Percentiles rank a stretch among this genome's conserved stretches.
These are phyloP conservation scores for Chlorospingus flavigularis DNA, from an alignment of 2,797 vertebrate species.

Conservation along the genomic window DNA sequence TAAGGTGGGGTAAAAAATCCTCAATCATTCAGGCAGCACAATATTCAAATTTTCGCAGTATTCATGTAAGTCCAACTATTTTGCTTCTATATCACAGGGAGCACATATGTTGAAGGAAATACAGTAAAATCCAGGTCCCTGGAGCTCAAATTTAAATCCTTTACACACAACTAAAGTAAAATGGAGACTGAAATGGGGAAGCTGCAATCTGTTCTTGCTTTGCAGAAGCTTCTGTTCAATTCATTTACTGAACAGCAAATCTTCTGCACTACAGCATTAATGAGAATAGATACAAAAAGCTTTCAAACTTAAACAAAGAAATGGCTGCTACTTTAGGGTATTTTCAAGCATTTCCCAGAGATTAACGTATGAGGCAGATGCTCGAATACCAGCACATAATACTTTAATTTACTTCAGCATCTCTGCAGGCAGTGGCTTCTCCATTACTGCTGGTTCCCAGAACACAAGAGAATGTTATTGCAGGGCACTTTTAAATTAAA, in stretches of 20 bases:
- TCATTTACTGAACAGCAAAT: conserved; percentile 40
- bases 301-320: conserved; percentile 62
- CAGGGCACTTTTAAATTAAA: conserved; percentile 50
- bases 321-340: conserved; percentile 45
- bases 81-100: background rate
- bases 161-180: conserved; percentile 23
- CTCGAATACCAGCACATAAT: conserved; percentile 45
- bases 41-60: background rate
- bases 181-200: conserved; percentile 3
- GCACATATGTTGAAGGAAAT: background rate
- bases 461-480: conserved; percentile 40
- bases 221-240: conserved; percentile 45
- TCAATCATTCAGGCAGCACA: background rate
- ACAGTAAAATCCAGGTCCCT: background rate
- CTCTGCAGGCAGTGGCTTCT: conserved; percentile 61
- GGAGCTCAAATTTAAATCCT: conserved; percentile 10
- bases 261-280: conserved; percentile 26
- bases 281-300: conserved; percentile 47
- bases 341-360: conserved; percentile 49
- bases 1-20: background rate
- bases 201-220: conserved; percentile 35
- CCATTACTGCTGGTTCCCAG: conserved; percentile 2
- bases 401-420: conserved; percentile 59
- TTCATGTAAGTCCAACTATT: background rate
- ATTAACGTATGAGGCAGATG: conserved; percentile 37